Percentiles rank a stretch among this genome's conserved stretches.
Conservation (phyloP, 1,140 invertebrate genomes). For the Drosophila aff. region DNA sequence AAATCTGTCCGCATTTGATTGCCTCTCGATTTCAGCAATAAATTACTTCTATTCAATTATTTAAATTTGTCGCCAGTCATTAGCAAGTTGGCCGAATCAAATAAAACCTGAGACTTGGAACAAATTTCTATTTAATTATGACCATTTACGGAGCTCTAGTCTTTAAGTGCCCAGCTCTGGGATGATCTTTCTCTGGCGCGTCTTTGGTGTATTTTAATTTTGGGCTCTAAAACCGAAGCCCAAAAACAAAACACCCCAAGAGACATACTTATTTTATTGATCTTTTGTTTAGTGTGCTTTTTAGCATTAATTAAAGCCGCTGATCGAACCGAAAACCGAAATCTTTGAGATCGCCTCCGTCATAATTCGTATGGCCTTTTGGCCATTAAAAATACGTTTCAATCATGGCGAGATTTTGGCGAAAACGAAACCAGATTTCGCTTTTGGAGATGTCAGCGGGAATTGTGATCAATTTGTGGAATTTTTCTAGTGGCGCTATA, state of each 20-base stretch:
- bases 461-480: conserved; percentile 67
- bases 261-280: conserved; percentile 44
- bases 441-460: conserved; percentile 37
- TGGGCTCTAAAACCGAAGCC: conserved; percentile 57
- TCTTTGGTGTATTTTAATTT: conserved; percentile 54
- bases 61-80: conserved; percentile 27
- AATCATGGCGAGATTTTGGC: conserved; percentile 61
- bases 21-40: conserved; percentile 25
- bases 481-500: conserved; percentile 64
- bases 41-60: conserved; percentile 24
- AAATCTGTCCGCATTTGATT: neutral
- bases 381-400: conserved; percentile 45
- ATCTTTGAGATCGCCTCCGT: conserved; percentile 63
- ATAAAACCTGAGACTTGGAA: conserved; percentile 38
- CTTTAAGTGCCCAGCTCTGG: conserved; percentile 40
- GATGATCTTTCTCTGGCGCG: conserved; percentile 19
- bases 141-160: conserved; percentile 44
- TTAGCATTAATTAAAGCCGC: conserved; percentile 64
- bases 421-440: conserved; percentile 69
- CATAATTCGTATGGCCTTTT: conserved; percentile 57
- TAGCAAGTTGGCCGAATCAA: conserved; percentile 9
- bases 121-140: conserved; percentile 66
- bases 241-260: conserved; percentile 18
- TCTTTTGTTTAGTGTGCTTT: conserved; percentile 30
- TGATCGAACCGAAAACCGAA: conserved; percentile 43